These are phyloP conservation scores for Anolis carolinensis DNA, from an alignment of 2,113 vertebrate genomes.

Conservation along the genomic window DNA sequence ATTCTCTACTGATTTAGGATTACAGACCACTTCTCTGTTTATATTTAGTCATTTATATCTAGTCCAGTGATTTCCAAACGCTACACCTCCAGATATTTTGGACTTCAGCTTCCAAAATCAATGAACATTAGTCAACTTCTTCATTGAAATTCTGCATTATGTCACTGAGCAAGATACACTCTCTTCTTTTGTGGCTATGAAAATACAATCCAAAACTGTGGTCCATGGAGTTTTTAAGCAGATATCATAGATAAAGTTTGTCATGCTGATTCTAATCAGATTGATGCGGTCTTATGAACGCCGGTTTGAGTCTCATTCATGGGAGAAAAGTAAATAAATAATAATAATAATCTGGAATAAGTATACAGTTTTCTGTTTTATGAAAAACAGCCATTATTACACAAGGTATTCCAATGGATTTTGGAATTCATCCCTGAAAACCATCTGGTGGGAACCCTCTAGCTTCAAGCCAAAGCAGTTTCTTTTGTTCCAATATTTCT, in stretches of 20 bases:
- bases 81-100: no score
- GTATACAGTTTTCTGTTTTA: background rate
- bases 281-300: no score
- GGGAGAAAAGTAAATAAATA: no score
- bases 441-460: background rate
- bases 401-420: conserved; percentile 26
- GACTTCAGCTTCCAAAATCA: no score
- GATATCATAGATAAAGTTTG: background rate
- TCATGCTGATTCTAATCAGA: background rate
- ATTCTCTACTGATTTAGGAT: background rate
- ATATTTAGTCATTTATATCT: background rate
- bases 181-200: background rate
- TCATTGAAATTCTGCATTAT: background rate
- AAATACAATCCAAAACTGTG: background rate
- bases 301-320: no score
- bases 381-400: conserved; percentile 28
- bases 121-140: background rate
- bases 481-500: background rate
- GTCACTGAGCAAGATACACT: no score
- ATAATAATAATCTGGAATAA: conserved; percentile 5
- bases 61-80: background rate
- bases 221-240: background rate
- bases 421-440: background rate
- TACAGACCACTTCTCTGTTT: background rate
- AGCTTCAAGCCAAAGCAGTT: accelerated